Evolutionary conservation across 1,140 invertebrate species (phyloP).

Genomic region (Gonatopus flavifemur): DNA sequence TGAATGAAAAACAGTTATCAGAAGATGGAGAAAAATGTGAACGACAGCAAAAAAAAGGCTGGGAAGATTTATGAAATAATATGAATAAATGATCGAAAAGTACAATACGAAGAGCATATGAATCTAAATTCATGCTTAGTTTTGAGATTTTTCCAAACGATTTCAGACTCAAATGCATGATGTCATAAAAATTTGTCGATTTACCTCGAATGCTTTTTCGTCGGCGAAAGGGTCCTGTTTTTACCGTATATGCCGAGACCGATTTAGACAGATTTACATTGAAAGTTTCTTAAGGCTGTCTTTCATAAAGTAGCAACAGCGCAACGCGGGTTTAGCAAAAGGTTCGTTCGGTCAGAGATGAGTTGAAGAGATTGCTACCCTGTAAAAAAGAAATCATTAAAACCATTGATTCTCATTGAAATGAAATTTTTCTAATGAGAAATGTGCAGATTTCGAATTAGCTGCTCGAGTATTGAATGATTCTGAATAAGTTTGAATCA

Average conservation of each 20-base stretch:
- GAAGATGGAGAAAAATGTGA: background rate
- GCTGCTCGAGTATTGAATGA: too few relatives aligned
- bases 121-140: background rate
- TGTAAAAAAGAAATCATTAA: too few relatives aligned
- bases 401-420: too few relatives aligned
- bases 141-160: constrained; percentile 12
- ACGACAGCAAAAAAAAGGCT: background rate
- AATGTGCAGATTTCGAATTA: too few relatives aligned
- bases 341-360: too few relatives aligned
- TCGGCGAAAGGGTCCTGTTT: constrained; percentile 22
- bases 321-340: too few relatives aligned
- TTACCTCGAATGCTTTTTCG: constrained; percentile 37
- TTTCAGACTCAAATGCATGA: constrained; percentile 18
- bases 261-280: constrained; percentile 26
- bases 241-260: constrained; percentile 23
- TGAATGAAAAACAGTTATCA: constrained; percentile 5
- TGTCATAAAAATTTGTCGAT: constrained; percentile 39
- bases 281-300: too few relatives aligned
- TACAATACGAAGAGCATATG: constrained; percentile 10
- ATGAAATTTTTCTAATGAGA: too few relatives aligned
- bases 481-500: too few relatives aligned
- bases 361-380: too few relatives aligned
- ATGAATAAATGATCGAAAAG: constrained; percentile 13
- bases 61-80: constrained; percentile 2
- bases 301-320: too few relatives aligned